These are phyloP conservation scores for Phylloscopus whistleri DNA, from an alignment of 2,113 vertebrate species.

Conservation along the genomic window DNA sequence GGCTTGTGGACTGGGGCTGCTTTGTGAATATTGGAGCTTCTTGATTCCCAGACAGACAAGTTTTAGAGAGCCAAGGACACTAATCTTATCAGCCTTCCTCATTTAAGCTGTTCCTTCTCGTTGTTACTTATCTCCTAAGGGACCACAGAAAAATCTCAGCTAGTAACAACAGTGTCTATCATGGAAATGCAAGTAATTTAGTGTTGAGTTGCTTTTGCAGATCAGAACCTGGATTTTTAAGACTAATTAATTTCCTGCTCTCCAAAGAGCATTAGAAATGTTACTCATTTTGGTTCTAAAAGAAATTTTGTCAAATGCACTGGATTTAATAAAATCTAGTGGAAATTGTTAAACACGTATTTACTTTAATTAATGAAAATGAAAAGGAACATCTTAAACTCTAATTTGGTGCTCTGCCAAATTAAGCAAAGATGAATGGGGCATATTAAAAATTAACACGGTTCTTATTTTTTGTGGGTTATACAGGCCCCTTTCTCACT, in stretches of 20 bases:
- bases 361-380: slow-evolving; percentile 56
- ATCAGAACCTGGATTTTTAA: not conserved
- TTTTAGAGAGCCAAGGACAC: not conserved
- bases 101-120: not conserved
- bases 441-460: slow-evolving; percentile 44
- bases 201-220: not conserved
- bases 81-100: not conserved
- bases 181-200: not conserved
- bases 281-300: not conserved
- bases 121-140: not conserved
- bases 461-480: slow-evolving; percentile 66
- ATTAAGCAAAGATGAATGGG: slow-evolving; percentile 54
- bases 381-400: slow-evolving; percentile 37
- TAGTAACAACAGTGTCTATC: not conserved
- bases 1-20: not conserved
- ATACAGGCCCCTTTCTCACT: slow-evolving; percentile 68
- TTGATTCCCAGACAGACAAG: not conserved
- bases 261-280: not conserved
- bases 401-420: slow-evolving; percentile 55
- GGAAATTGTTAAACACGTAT: slow-evolving; percentile 21
- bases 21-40: not conserved
- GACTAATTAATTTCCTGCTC: not conserved
- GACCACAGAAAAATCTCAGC: not conserved
- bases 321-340: not conserved
- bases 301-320: not conserved